Evolutionary conservation across 2,113 vertebrate genomes (phyloP), one percentile per base, ranked within the genome.

Genomic region (Dendropsophus ebraccatus): DNA sequence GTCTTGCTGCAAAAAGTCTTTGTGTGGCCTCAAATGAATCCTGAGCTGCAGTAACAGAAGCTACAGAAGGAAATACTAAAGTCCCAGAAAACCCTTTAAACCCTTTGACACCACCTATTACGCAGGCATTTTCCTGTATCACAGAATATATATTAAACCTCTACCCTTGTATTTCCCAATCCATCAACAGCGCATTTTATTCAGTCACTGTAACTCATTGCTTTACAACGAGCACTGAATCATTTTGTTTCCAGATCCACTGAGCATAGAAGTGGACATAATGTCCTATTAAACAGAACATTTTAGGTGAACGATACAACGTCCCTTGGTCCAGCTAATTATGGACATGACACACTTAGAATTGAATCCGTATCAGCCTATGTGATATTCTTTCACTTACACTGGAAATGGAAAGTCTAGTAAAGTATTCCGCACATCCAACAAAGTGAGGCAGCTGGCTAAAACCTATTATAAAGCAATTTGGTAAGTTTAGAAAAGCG

Each of bases 381-480:
- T 87, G 79, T 41, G 77, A 54, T 73, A 60, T 83, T 69, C 52
- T 47, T 25, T 54, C 75, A 85, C 37, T 88, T 70, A 81, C 80
- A 85, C 62, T 81, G 87, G 67, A 75, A 11, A 82, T 69, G 86
- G 80, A 91, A 91, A 90, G 86, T 88, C 65, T 79, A 88, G 80
- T 79, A 88, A 81, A 88, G 72, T 84, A 87, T 75, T 75, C 72
- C 87, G 73, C 62, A 86, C 83, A 83, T 54, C 88, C 88, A 12
- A 83, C 65, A 87, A 82, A 35, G 67, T 50, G 74, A 41, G 88
- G 89, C 91, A 92, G 87, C 89, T 91, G 92, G 90, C 50, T 88
- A 89, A 77, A 86, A 52, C 35, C 82, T 72, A 84, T 87, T 90
- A 87, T 1, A 88, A 90, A 89, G 87, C 35, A n/a, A 89, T 88